Evolutionary conservation across 2,797 vertebrate species (phyloP).

Genomic region (Allobates femoralis): DNA sequence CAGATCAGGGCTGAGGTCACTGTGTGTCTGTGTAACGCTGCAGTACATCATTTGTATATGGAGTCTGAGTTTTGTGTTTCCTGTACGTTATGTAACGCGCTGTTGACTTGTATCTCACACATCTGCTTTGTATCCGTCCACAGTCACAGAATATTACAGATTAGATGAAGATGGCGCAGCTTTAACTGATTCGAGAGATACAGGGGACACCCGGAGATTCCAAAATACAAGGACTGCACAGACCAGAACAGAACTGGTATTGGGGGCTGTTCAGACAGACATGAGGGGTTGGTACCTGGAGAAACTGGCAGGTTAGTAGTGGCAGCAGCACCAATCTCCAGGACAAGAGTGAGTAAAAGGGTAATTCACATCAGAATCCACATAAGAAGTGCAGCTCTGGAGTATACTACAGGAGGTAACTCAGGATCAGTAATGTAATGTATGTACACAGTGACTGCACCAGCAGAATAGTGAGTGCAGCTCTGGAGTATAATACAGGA

Average conservation of each 20-base stretch:
- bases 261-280: neutral
- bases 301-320: neutral
- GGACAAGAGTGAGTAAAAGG: neutral
- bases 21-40: neutral
- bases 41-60: slow-evolving; percentile 21
- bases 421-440: neutral
- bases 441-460: neutral
- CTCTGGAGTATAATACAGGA: too few species aligned
- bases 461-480: too few species aligned
- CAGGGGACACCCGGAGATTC: neutral
- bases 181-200: slow-evolving; percentile 41
- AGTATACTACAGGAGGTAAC: too few species aligned
- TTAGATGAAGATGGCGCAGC: slow-evolving; percentile 36
- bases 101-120: slow-evolving; percentile 20
- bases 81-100: slow-evolving; percentile 31
- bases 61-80: slow-evolving; percentile 42
- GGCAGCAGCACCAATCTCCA: neutral
- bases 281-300: too few species aligned
- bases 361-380: neutral
- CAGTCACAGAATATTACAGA: slow-evolving; percentile 45
- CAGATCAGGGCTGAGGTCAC: neutral
- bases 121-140: slow-evolving; percentile 48
- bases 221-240: neutral
- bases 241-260: neutral
- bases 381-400: neutral